These are phyloP conservation scores for Osmerus eperlanus DNA, from an alignment of 2,113 vertebrate genomes.

Conservation along the genomic window DNA sequence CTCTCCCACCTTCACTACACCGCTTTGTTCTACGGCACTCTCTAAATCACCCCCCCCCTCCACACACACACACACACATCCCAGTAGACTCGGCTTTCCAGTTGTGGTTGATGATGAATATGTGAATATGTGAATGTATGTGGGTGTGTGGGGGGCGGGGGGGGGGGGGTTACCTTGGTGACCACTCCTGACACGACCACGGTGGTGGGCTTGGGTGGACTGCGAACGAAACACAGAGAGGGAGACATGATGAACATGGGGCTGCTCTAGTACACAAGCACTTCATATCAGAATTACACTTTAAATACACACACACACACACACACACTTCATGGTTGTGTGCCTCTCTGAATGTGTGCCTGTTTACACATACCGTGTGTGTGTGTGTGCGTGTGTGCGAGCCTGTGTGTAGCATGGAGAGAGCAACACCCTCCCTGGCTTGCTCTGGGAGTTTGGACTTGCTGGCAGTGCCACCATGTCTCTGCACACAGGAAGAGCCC, in stretches of 20 bases:
- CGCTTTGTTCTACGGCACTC: constrained; percentile 39
- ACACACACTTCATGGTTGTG: not conserved
- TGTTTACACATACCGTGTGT: not conserved
- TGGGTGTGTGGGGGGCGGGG: constrained; percentile 2
- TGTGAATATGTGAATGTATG: not conserved
- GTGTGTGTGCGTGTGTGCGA: constrained; percentile 3
- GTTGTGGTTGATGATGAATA: not conserved
- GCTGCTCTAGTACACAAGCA: no score
- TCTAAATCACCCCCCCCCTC: not conserved
- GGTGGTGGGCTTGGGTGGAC: constrained; percentile 82
- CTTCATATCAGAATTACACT: not conserved
- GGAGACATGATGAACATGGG: constrained; percentile 10
- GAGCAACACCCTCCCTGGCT: no score
- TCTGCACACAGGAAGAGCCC: constrained; percentile 26
- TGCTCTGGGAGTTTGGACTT: constrained; percentile 18
- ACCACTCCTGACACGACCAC: constrained; percentile 93
- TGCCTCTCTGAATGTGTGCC: not conserved
- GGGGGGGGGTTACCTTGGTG: constrained; percentile 82
- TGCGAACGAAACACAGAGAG: constrained; percentile 57
- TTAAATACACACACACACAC: not conserved
- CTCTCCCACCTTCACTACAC: constrained; percentile 15
- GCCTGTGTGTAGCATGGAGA: not conserved
- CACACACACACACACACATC: not conserved
- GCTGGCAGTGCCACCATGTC: constrained; percentile 20
- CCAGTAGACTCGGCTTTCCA: not conserved